Percentiles rank a stretch among this genome's conserved stretches.
Evolutionary conservation across 2,113 vertebrate genomes (phyloP).

Genomic region (Anthoscopus minutus): DNA sequence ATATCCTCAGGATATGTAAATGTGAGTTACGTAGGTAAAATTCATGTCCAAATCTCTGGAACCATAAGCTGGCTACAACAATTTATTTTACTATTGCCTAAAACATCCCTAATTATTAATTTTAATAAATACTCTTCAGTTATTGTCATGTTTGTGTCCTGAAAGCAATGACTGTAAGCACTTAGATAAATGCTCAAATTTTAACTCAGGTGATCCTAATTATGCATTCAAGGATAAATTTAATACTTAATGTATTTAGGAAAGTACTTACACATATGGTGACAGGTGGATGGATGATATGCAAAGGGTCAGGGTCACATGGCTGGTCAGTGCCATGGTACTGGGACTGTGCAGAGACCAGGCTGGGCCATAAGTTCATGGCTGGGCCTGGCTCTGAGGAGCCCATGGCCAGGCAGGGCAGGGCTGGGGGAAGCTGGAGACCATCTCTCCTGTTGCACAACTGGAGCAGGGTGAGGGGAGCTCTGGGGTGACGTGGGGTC

Average conservation of each 20-base stretch:
- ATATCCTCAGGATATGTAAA: neutral
- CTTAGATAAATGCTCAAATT: neutral
- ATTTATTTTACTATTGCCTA: neutral
- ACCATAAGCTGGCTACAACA: neutral
- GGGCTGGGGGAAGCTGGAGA: neutral
- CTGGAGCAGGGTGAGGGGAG: neutral
- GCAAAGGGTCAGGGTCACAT: neutral
- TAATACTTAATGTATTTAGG: neutral
- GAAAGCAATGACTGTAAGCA: neutral
- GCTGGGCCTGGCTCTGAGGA: neutral
- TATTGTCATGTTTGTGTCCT: neutral
- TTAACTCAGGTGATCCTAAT: neutral
- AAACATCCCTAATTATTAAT: neutral
- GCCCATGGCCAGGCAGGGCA: neutral
- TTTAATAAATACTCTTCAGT: neutral
- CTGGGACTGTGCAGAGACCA: rapidly evolving
- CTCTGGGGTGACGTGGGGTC: rapidly evolving
- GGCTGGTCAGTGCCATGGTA: neutral
- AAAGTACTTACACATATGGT: neutral
- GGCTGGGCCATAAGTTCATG: neutral
- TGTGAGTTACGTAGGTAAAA: neutral
- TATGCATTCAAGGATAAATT: neutral
- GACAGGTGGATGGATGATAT: neutral
- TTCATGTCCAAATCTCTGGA: neutral
- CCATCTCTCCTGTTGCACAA: rapidly evolving